Evolutionary conservation across 2,888 invertebrate species (phyloP).

Genomic region (Orthosia incerta): DNA sequence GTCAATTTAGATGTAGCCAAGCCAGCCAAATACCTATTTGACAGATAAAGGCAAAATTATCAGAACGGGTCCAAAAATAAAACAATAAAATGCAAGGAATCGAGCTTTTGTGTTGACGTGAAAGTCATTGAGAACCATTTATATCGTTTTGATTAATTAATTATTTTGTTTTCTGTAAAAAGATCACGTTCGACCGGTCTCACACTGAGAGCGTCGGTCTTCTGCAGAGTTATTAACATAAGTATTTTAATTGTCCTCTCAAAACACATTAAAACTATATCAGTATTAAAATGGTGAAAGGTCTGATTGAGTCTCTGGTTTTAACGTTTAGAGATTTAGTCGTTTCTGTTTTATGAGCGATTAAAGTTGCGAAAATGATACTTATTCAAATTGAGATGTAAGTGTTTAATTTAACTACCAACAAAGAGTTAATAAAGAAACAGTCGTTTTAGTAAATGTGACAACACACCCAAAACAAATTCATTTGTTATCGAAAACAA

Average conservation of each 20-base stretch:
- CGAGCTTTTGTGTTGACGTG: slow-evolving; percentile 65
- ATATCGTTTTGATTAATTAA: slow-evolving; percentile 85
- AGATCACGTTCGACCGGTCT: slow-evolving; percentile 80
- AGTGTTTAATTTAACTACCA: slow-evolving; percentile 34
- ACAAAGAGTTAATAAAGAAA: slow-evolving; percentile 28
- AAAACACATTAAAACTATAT: slow-evolving; percentile 65
- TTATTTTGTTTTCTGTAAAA: slow-evolving; percentile 73
- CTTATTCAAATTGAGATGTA: slow-evolving; percentile 64
- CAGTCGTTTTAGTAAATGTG: slow-evolving; percentile 23
- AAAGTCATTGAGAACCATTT: slow-evolving; percentile 76
- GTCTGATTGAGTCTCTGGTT: slow-evolving; percentile 70
- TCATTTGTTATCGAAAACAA: slow-evolving; percentile 34
- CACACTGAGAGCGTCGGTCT: slow-evolving; percentile 71
- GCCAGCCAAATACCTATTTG: slow-evolving; percentile 20
- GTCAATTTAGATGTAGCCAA: slow-evolving; percentile 30
- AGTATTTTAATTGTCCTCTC: slow-evolving; percentile 85
- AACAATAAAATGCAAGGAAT: slow-evolving; percentile 51
- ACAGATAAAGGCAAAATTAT: slow-evolving; percentile 48
- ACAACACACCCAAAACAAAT: slow-evolving; percentile 32
- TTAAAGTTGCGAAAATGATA: slow-evolving; percentile 70
- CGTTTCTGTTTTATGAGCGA: slow-evolving; percentile 70
- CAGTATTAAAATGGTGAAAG: slow-evolving; percentile 71
- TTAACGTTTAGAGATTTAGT: slow-evolving; percentile 55
- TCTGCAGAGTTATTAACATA: slow-evolving; percentile 82
- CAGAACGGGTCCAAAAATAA: slow-evolving; percentile 38